Conservation (phyloP, 2,113 vertebrate species). For the Rhegmatorhina hoffmannsi region DNA sequence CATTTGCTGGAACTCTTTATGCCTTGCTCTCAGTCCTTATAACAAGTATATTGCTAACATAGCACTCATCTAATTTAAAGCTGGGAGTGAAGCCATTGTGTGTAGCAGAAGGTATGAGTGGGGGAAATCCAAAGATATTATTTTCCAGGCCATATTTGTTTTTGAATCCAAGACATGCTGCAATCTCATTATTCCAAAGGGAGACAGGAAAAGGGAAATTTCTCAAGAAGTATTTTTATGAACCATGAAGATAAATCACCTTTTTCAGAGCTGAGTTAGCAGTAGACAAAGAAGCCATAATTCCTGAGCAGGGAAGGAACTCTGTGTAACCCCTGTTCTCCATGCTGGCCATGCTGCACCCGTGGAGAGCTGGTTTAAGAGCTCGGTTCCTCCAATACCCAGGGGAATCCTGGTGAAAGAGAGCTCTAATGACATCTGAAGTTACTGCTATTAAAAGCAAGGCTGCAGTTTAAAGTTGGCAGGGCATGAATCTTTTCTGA, state of each 20-base stretch:
- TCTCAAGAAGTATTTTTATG: slow-evolving; percentile 34
- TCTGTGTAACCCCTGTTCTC: background rate
- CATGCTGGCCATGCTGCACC: background rate
- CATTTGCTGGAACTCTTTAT: slow-evolving; percentile 1
- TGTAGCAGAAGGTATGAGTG: slow-evolving; percentile 3
- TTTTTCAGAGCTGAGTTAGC: slow-evolving; percentile 29
- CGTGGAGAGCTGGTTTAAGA: background rate
- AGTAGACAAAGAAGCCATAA: background rate
- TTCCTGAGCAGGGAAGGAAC: background rate
- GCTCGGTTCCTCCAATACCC: background rate
- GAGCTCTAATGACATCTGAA: background rate
- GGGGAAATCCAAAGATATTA: slow-evolving; percentile 17
- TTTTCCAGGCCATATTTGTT: slow-evolving; percentile 44
- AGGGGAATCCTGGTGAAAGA: slow-evolving; percentile 19
- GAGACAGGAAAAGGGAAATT: slow-evolving; percentile 4
- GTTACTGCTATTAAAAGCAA: slow-evolving; percentile 28
- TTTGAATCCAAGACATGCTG: slow-evolving; percentile 9
- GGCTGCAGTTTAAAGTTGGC: background rate
- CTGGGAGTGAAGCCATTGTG: slow-evolving; percentile 40
- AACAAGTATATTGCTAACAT: background rate
- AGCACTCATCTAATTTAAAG: slow-evolving; percentile 25
- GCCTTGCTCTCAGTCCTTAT: background rate
- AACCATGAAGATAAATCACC: slow-evolving; percentile 21
- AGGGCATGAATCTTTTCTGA: slow-evolving; percentile 3
- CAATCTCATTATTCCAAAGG: slow-evolving; percentile 8